Conservation (phyloP, 2,797 vertebrate species). For the Argyrosomus regius region DNA sequence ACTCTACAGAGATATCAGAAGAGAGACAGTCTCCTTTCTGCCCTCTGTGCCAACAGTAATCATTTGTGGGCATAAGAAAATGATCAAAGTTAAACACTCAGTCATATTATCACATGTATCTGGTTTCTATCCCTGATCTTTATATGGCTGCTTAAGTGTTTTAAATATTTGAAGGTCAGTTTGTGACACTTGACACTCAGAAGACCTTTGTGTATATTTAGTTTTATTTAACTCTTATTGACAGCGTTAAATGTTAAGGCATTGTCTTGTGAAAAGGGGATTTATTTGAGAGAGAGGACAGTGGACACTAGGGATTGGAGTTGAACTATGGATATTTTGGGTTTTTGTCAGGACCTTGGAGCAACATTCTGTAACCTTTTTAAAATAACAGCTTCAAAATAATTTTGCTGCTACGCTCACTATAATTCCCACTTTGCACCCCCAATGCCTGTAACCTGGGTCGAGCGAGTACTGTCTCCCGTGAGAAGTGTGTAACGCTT, state of each 20-base stretch:
- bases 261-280: no score
- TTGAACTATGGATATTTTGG: background rate
- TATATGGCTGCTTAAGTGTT: constrained; percentile 11
- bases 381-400: no score
- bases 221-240: background rate
- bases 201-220: background rate
- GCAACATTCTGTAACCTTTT: no score
- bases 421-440: no score
- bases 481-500: no score
- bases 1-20: constrained; percentile 31
- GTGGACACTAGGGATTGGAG: background rate
- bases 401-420: no score
- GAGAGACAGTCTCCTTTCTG: constrained; percentile 22
- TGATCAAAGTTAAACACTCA: constrained; percentile 38
- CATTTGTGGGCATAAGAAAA: constrained; percentile 54
- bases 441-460: no score
- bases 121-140: constrained; percentile 37
- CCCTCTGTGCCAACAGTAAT: constrained; percentile 22
- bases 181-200: constrained; percentile 1
- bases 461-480: no score
- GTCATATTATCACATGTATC: constrained; percentile 28
- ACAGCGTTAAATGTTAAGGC: background rate
- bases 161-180: constrained; percentile 37
- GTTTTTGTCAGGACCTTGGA: background rate
- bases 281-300: background rate